Base-by-base conservation (phyloP, 2,113 vertebrate species). In the Gavia stellata region DNA sequence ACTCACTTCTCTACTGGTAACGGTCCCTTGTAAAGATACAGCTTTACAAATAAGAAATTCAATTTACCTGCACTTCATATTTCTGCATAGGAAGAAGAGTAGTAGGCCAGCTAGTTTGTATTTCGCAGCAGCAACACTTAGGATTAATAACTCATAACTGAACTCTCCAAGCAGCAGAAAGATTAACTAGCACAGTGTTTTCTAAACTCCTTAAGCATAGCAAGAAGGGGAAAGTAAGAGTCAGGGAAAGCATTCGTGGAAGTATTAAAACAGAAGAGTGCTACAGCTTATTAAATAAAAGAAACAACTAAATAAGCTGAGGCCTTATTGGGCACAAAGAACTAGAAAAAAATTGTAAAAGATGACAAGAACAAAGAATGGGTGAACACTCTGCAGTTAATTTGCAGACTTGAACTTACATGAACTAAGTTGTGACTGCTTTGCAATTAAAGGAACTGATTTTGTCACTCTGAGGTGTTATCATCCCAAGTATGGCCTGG, bases 401-500 rank as follows among this genome's bases (percentile, higher is more conserved):
- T 24, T 23, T 14, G 28, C 26, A 81, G 33, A 50, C 16, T 6
- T 59, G 33, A 81, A 77, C 25, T 29, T 50, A 14, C 31, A 44
- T 2, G 1, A 20, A 20, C 8, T 44, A 20, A 36, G 20, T 0
- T 68, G 42, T 1, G 2, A 25, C 3, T 31, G 12, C 28, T 44
- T 26, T 45, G 50, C 79, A 61, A 28, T 34, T 58, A 29, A 45
- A 81, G 47, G 62, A 81, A 24, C 5, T 8, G 50, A 52, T 56
- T 6, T 31, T 44, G 33, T 5, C 56, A 63, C n/a, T 45, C 28
- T 24, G 50, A 90, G 18, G 20, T 47, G 9, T 6, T 6, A 49
- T 20, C n/a, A 63, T 5, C 25, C 47, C 38, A 59, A 59, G 6
- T 4, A 55, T 0, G 3, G n/a, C 23, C 38, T 11, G 11, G 17